These are phyloP conservation scores for Isotomurus palustris DNA, from an alignment of 2,888 invertebrate species.

Conservation along the genomic window DNA sequence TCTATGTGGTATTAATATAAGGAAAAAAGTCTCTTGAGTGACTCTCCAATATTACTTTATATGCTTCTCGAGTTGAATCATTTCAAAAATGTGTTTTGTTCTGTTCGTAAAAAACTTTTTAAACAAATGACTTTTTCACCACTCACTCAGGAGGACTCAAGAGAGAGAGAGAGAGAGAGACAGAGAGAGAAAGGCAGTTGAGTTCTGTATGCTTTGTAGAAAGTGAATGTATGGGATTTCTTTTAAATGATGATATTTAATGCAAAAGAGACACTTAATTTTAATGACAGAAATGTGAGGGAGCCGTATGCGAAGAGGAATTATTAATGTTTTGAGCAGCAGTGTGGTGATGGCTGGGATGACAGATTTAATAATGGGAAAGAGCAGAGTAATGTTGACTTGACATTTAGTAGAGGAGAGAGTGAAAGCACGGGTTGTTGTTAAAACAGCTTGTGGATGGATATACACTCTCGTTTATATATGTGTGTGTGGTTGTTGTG, in stretches of 20 bases:
- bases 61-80: background rate
- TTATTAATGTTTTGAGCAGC: background rate
- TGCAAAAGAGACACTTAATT: background rate
- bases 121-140: background rate
- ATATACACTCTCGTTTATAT: too few relatives aligned
- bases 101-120: constrained; percentile 1
- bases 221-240: background rate
- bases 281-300: background rate
- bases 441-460: too few relatives aligned
- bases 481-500: too few relatives aligned
- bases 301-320: background rate
- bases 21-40: too few relatives aligned
- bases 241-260: constrained; percentile 6
- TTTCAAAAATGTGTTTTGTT: constrained; percentile 6
- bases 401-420: too few relatives aligned
- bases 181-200: too few relatives aligned
- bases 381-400: too few relatives aligned
- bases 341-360: too few relatives aligned
- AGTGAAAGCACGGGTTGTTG: too few relatives aligned
- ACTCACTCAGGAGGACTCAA: background rate
- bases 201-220: background rate
- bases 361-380: too few relatives aligned
- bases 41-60: background rate
- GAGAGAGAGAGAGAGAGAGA: background rate
- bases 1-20: too few relatives aligned